Evolutionary conservation across 2,888 invertebrate species (phyloP), one percentile per base, ranked within the genome.

Genomic region (Eretmocerus hayati): DNA sequence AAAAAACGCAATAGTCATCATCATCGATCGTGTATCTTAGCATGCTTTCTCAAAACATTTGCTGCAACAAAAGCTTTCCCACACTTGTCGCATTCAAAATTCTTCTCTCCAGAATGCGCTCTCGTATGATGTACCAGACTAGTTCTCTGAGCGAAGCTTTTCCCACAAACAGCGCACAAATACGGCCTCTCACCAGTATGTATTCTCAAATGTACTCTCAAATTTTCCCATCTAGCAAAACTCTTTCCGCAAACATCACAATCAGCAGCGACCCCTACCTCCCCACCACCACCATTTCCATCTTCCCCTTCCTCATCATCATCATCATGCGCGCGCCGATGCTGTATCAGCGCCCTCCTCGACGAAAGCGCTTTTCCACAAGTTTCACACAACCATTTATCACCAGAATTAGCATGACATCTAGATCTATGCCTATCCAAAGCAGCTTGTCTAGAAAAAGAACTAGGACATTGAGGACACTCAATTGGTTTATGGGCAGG

Each of bases 171-270:
- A 6, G 72, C 69, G 54, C 75, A 75, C 5, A 69, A 59, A 52
- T 74, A 75, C 0, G 75, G 75, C 21, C 72, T 65, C 51, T 73
- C 74, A 3, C 75, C 75, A 0, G 74, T 74, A 52, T 75, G 75
- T 20, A 71, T 66, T 23, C 71, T 63, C 50, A 67, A 67, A 60
- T 71, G 71, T 9, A 70, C 68, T 18, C 65, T 64, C 42, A 71
- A 65, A 51, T 71, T 71, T 45, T 69, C 69, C 33, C 66, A 60
- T 54, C 69, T 69, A 3, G 69, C 64, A 50, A 72, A 72, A 20
- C 66, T 66, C 39, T 71, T 71, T 42, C 71, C 71, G 48, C 71
- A 72, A 1, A 68, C 67, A 36, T 72, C 69, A 52, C 71, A 72
- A 4, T 47, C 56, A 4, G 53, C 57, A 11, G 59, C n/a, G n/a